Base-by-base conservation (phyloP, 1,140 invertebrate genomes). In the Eumeta japonica region DNA sequence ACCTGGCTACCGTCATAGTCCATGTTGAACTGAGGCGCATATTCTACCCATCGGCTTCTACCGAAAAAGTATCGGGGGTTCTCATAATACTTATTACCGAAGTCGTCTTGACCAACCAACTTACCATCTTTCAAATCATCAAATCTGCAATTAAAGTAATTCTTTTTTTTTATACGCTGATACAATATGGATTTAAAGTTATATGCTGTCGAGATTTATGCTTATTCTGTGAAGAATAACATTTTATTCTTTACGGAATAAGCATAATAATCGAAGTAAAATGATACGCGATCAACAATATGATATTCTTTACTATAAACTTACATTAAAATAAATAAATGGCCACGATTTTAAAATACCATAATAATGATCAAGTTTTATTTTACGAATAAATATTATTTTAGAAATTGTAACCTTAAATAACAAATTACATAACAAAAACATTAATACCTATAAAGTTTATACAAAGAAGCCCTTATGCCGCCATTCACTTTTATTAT, bases 21-120 rank as follows among this genome's bases (percentile, higher is more conserved):
- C 52, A 94, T 62, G 41, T 81, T 61, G 44, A 71, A 64, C 31
- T 84, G 80, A 10, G 88, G 83, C 7, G 83, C 75, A 63, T 93
- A 99, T 50, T 90, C 85, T 3, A 99, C 84, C 95, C 96, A 99
- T 48, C 97, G 81, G 76, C 95, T 98, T 37, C 92, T 80, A 11
- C 92, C 86, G 62, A 89, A 86, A 72, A 97, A 96, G 62, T 90
- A 93, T 28, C 79, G 75, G 16, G 89, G 85, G 61, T 97, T 97
- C 79, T 98, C 87, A 68, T 82, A 99, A 68, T 99, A 99, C 66
- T 89, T 94, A 73, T 99, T 99, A 18, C 97, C 96, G 71, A 85
- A 94, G 63, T 92, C 88, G 67, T 99, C 97, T 41, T 81, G 82
- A n/a, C 97, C 97, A n/a, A 98, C 81, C 0, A 93, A 61, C 0